Conservation (phyloP, 2,888 invertebrate species). For the Proisotoma minuta region DNA sequence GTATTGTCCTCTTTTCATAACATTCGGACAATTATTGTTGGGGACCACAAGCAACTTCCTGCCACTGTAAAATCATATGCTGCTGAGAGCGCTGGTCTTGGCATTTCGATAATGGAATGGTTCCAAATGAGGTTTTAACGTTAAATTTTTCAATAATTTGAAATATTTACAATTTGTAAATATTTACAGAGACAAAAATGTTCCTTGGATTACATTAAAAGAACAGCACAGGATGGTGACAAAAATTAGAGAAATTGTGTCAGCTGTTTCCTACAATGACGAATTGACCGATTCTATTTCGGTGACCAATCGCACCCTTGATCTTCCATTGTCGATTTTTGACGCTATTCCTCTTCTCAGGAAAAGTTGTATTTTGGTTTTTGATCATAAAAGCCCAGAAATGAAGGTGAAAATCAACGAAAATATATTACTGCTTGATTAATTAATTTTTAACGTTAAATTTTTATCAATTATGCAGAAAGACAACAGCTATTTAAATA, state of each 20-base stretch:
- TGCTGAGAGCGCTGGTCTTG: background rate
- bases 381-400: background rate
- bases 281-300: background rate
- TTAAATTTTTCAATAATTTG: too few species aligned
- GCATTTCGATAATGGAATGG: background rate
- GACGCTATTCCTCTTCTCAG: background rate
- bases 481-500: too few species aligned
- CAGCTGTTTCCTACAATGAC: background rate
- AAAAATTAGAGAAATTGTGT: background rate
- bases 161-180: too few species aligned
- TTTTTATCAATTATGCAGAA: background rate
- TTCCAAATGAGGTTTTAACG: background rate
- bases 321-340: background rate
- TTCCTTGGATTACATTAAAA: background rate
- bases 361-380: background rate
- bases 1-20: background rate
- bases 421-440: background rate
- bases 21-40: background rate
- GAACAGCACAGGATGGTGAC: background rate
- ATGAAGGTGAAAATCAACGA: background rate
- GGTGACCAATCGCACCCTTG: background rate
- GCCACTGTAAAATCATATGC: background rate
- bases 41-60: background rate
- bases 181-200: background rate
- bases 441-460: background rate